Base-by-base conservation (phyloP, 2,888 invertebrate species). In the Lottia gigantea region DNA sequence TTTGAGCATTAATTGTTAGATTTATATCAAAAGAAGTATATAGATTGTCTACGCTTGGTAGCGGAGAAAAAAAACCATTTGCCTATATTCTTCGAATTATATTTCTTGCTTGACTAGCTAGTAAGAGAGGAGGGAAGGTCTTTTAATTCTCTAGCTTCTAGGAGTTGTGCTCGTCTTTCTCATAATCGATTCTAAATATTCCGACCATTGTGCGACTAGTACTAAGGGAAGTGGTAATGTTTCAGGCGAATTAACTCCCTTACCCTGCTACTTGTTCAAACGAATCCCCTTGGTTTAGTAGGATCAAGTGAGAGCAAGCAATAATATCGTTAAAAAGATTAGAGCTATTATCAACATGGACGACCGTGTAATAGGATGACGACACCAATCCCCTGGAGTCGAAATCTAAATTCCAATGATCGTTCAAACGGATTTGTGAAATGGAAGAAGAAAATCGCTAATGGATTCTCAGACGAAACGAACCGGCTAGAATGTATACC, bases 271-370 rank as follows among this genome's bases (percentile, higher is more conserved):
- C 49, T 66, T 47, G 46, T 47, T 47, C 31, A 31, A 46, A 45
- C 19, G 47, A 47, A 40, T 61, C 46, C 62, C 46, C 47, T 47
- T 45, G 62, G 62, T 45, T 62, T 62, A 23, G 25, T 62, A 26
- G 62, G 62, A 46, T 25, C 62, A 47, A 40, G 23, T 46, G 46
- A 26, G 46, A 23, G 55, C 26, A 15, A 55, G 67, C 62, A 25
- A 45, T 62, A 46, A 68, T 62, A 62, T 45, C 62, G 67, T 62
- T 68, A 68, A 68, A 68, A 68, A 68, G 67, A 68, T 68, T 68
- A 68, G 67, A 61, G 47, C 62, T 46, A 68, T 68, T 68, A 62
- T 62, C 61, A 68, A 68, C 67, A 68, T 23, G n/a, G 47, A 45
- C 46, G 62, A 46, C 62, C 67, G 62, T 68, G 67, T 68, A 68